Conservation (phyloP, 64 coral and sea anemone genomes). For the Stylophora pistillata region DNA sequence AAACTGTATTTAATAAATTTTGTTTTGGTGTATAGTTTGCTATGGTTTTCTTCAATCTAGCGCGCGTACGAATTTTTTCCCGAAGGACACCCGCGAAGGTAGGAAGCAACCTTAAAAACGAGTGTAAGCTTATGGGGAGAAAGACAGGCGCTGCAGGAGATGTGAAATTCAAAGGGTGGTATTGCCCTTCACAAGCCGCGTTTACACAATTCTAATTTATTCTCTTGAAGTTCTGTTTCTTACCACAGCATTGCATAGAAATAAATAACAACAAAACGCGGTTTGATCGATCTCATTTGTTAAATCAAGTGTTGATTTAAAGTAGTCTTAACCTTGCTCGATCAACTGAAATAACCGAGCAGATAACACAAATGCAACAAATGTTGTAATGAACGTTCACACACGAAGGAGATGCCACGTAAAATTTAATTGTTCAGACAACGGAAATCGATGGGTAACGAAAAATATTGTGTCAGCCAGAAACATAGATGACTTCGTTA, state of each 20-base stretch:
- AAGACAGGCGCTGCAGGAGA: not conserved
- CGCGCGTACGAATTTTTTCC: no score
- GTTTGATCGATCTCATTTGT: not conserved
- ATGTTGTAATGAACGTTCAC: not conserved
- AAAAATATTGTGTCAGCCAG: not conserved
- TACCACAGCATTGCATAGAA: constrained; percentile 17
- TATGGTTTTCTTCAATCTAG: no score
- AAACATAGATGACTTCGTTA: constrained; percentile 9
- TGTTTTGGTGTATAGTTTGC: no score
- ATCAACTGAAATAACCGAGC: constrained; percentile 16
- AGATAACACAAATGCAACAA: constrained; percentile 4
- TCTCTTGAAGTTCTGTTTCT: not conserved
- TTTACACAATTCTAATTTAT: constrained; percentile 3
- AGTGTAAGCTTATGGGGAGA: no score
- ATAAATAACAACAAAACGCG: constrained; percentile 5
- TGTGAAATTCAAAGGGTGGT: constrained; percentile 2
- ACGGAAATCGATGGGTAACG: constrained; percentile 1
- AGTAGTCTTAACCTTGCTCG: constrained; percentile 20
- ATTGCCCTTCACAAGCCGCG: not conserved
- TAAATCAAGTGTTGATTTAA: constrained; percentile 14
- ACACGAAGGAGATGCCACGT: constrained; percentile 15
- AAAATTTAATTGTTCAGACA: constrained; percentile 1
- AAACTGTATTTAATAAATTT: no score
- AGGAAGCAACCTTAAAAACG: no score
- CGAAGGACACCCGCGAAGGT: no score